These are phyloP conservation scores for Enteromius mattozi DNA, from an alignment of 2,797 vertebrate species.

Conservation along the genomic window DNA sequence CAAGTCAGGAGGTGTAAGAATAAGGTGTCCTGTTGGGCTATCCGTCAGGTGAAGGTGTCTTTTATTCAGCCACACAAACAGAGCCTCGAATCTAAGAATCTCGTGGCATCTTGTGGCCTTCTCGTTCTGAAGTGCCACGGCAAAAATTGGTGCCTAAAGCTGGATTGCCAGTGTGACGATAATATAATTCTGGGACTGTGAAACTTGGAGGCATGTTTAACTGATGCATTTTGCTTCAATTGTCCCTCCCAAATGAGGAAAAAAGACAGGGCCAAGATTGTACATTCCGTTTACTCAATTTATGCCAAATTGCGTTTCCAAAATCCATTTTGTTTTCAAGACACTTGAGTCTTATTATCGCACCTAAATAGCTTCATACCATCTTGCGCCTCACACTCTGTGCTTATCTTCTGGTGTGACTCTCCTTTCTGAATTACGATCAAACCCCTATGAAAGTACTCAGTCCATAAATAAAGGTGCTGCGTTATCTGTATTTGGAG, in stretches of 20 bases:
- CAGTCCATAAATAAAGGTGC: conserved; percentile 9
- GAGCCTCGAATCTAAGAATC: neutral
- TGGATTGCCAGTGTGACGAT: neutral
- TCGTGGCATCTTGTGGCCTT: conserved; percentile 4
- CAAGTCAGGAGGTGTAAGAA: conserved; percentile 41
- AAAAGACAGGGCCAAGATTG: neutral
- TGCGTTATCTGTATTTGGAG: conserved; percentile 13
- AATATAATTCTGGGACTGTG: neutral
- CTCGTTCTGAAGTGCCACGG: neutral
- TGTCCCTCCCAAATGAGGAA: neutral
- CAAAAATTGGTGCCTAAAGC: neutral
- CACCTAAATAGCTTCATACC: neutral
- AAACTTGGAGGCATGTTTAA: neutral
- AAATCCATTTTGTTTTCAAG: neutral
- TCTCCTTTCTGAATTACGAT: conserved; percentile 10
- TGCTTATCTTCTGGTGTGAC: conserved; percentile 21
- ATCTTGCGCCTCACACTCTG: neutral
- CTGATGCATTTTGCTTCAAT: neutral
- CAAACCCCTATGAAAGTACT: neutral
- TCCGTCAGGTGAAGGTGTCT: conserved; percentile 33
- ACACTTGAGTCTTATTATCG: neutral
- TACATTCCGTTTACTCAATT: neutral
- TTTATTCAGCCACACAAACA: conserved; percentile 36
- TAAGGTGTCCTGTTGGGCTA: conserved; percentile 33
- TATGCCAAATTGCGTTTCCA: neutral